These are phyloP conservation scores for Melospiza georgiana DNA, from an alignment of 2,113 vertebrate species.

Conservation along the genomic window DNA sequence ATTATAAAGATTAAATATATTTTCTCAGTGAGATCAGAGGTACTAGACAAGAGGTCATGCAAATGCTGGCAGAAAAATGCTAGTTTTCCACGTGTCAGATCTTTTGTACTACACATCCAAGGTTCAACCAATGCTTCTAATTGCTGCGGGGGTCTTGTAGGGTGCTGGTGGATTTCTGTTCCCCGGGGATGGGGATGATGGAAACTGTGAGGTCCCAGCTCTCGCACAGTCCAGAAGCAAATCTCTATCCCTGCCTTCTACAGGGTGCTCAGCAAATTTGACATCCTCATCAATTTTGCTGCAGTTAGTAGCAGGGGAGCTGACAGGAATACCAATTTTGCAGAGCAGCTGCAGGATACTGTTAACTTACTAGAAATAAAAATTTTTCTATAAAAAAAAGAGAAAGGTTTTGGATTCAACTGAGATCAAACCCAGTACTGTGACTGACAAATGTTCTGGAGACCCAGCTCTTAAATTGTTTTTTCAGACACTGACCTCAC, in stretches of 20 bases:
- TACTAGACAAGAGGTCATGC: background rate
- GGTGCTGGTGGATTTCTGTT: background rate
- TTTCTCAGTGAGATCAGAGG: background rate
- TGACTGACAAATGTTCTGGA: background rate
- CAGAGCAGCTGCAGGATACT: constrained; percentile 4
- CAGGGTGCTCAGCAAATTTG: background rate
- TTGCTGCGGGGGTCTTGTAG: background rate
- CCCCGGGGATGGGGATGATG: background rate
- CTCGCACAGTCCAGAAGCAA: background rate
- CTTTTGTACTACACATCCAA: background rate
- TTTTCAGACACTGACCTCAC: background rate
- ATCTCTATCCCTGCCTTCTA: background rate
- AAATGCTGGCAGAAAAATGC: constrained; percentile 3
- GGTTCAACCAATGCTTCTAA: background rate
- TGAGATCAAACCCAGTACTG: background rate
- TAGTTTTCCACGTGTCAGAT: background rate
- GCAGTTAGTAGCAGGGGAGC: background rate
- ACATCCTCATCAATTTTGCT: constrained; percentile 13
- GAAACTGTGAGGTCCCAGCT: background rate
- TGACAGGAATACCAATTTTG: constrained; percentile 27
- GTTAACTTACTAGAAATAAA: background rate
- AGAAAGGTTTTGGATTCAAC: background rate
- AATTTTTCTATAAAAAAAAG: background rate
- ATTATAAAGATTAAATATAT: constrained; percentile 43
- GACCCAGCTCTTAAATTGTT: background rate